Conservation (phyloP, 2,888 invertebrate species). For the Tachystola acroxantha region DNA sequence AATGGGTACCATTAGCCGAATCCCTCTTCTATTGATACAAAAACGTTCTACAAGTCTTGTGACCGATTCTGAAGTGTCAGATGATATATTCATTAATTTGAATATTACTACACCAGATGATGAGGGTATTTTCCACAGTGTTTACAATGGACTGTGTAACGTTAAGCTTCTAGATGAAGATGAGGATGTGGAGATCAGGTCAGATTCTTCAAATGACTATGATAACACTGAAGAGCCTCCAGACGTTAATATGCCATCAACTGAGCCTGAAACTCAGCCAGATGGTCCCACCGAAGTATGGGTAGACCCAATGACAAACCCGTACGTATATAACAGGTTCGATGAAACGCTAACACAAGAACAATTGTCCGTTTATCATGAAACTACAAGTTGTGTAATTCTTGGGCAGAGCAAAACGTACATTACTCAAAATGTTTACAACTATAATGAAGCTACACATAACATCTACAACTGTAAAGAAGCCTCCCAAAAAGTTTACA, state of each 20-base stretch:
- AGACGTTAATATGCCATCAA: too few relatives aligned
- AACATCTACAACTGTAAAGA: too few relatives aligned
- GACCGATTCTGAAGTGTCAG: slow-evolving; percentile 41
- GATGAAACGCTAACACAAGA: slow-evolving; percentile 31
- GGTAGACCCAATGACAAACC: slow-evolving; percentile 59
- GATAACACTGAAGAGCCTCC: too few relatives aligned
- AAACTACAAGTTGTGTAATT: too few relatives aligned
- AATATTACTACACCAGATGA: slow-evolving; percentile 49
- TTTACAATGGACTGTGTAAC: slow-evolving; percentile 57
- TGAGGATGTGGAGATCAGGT: too few relatives aligned
- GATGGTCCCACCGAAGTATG: too few relatives aligned
- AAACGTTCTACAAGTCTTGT: slow-evolving; percentile 50
- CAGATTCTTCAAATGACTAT: too few relatives aligned
- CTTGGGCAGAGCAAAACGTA: slow-evolving; percentile 58
- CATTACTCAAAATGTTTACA: slow-evolving; percentile 57
- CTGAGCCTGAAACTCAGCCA: too few relatives aligned
- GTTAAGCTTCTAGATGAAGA: slow-evolving; percentile 52
- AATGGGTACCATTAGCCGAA: slow-evolving; percentile 29
- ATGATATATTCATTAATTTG: slow-evolving; percentile 52
- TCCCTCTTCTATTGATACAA: slow-evolving; percentile 54
- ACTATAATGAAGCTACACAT: slow-evolving; percentile 42
- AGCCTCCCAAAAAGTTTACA: too few relatives aligned
- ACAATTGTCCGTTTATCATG: slow-evolving; percentile 35
- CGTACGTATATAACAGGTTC: slow-evolving; percentile 51
- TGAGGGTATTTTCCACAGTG: slow-evolving; percentile 43